A percentile compares a stretch with the other conserved stretches of the same genome.
These are phyloP conservation scores for Tiaroga cobitis DNA, from an alignment of 2,797 vertebrate genomes.

Conservation along the genomic window DNA sequence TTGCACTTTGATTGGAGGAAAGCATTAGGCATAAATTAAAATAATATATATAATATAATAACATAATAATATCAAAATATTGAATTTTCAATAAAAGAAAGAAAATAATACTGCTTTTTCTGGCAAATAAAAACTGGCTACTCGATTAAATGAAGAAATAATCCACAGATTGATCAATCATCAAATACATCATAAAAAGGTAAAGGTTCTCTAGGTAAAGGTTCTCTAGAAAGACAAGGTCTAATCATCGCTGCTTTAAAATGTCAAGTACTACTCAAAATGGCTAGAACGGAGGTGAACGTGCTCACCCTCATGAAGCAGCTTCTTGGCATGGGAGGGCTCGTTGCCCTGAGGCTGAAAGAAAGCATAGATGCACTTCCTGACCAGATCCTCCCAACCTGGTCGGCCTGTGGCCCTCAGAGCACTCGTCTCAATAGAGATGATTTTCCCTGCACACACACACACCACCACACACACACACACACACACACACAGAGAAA, in stretches of 20 bases:
- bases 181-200: background rate
- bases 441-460: slow-evolving; percentile 88
- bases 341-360: slow-evolving; percentile 96
- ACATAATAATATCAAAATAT: background rate
- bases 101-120: background rate
- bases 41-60: background rate
- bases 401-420: slow-evolving; percentile 90
- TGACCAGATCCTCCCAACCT: slow-evolving; percentile 95
- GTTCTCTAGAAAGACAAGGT: no score
- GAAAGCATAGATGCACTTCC: slow-evolving; percentile 97
- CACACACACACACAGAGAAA: background rate
- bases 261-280: slow-evolving; percentile 7
- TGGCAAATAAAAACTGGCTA: background rate
- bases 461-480: background rate
- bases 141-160: background rate
- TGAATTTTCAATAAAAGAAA: background rate
- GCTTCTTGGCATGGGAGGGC: slow-evolving; percentile 93
- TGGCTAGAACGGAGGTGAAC: background rate
- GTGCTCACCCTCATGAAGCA: slow-evolving; percentile 91
- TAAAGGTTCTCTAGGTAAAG: background rate
- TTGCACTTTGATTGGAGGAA: background rate
- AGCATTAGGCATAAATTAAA: background rate
- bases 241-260: background rate
- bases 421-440: slow-evolving; percentile 96
- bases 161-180: background rate